Evolutionary conservation across 2,888 invertebrate genomes (phyloP).

Genomic region (Autographa pulchrina): DNA sequence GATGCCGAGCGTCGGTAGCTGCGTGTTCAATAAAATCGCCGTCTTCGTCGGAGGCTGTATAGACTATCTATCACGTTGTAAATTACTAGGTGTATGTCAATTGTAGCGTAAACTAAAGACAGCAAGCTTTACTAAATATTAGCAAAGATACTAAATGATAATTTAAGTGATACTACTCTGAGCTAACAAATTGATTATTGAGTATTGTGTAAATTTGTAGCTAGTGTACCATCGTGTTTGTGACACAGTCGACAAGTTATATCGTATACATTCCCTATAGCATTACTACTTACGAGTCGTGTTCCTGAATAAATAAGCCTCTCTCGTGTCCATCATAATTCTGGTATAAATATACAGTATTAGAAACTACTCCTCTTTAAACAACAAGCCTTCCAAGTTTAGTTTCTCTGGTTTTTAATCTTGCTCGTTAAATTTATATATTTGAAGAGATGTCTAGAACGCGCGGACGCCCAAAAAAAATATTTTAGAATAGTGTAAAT

Average conservation of each 20-base stretch:
- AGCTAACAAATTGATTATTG: not conserved
- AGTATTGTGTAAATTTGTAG: slow-evolving; percentile 4
- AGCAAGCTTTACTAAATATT: not conserved
- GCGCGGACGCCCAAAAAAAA: not conserved
- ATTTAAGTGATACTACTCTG: not conserved
- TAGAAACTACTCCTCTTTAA: too few species aligned
- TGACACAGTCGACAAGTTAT: not conserved
- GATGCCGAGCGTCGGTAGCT: too few species aligned
- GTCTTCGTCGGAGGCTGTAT: not conserved
- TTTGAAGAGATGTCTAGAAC: not conserved
- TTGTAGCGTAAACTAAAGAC: not conserved
- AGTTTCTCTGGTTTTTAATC: not conserved
- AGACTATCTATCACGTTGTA: not conserved
- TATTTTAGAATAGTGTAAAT: not conserved
- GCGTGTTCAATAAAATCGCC: too few species aligned
- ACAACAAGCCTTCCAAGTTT: too few species aligned
- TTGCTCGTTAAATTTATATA: not conserved
- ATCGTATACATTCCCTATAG: slow-evolving; percentile 4
- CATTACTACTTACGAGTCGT: not conserved
- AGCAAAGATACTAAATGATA: not conserved
- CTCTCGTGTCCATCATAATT: not conserved
- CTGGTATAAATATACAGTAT: too few species aligned
- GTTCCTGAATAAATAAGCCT: not conserved
- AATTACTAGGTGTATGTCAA: slow-evolving; percentile 6
- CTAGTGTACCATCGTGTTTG: not conserved